Conservation (phyloP, 2,888 invertebrate genomes). For the Ochropleura plecta region DNA sequence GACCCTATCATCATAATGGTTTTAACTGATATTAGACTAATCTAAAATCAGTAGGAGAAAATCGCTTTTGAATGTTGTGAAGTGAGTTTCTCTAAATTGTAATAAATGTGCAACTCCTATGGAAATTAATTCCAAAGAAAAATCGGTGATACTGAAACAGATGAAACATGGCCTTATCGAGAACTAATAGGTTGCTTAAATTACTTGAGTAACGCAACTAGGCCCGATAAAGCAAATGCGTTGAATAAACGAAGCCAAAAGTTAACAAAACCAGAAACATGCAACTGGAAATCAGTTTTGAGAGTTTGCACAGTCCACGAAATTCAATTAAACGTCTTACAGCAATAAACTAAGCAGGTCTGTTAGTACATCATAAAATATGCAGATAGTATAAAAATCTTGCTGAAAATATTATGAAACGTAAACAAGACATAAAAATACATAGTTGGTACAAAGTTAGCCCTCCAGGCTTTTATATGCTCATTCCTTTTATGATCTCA, state of each 20-base stretch:
- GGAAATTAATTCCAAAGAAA: too few relatives aligned
- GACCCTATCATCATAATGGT: background rate
- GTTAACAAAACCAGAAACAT: too few relatives aligned
- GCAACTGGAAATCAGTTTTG: too few relatives aligned
- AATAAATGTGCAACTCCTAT: too few relatives aligned
- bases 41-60: background rate
- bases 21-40: background rate
- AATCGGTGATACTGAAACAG: too few relatives aligned
- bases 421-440: conserved; percentile 45
- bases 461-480: conserved; percentile 22
- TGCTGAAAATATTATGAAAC: conserved; percentile 29
- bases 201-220: too few relatives aligned
- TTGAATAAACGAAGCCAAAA: too few relatives aligned
- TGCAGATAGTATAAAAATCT: conserved; percentile 3
- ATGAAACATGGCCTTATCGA: too few relatives aligned
- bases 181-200: too few relatives aligned
- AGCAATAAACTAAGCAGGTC: background rate
- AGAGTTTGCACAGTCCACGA: background rate
- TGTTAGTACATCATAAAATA: background rate
- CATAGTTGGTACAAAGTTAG: conserved; percentile 16
- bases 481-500: conserved; percentile 29
- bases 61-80: background rate
- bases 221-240: too few relatives aligned
- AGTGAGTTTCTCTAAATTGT: too few relatives aligned
- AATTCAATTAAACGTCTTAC: background rate